These are phyloP conservation scores for Pollimyrus isidori DNA, from an alignment of 2,113 vertebrate species.

Conservation along the genomic window DNA sequence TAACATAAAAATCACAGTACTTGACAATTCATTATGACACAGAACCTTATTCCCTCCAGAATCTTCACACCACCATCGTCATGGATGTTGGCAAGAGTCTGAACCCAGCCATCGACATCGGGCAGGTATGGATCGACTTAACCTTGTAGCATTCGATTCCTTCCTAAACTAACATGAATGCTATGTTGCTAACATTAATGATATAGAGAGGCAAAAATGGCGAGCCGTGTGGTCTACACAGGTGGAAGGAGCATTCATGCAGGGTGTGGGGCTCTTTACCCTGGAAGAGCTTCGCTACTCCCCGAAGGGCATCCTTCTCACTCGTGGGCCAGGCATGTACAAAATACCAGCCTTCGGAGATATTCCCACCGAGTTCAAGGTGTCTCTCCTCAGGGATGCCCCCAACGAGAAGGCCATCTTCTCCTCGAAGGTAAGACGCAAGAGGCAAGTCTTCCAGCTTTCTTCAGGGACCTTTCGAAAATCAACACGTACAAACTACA, in stretches of 20 bases:
- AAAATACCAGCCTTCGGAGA: slow-evolving; percentile 90
- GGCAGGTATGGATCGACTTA: slow-evolving; percentile 68
- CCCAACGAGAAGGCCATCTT: slow-evolving; percentile 83
- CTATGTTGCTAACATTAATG: no score
- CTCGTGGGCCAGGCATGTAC: slow-evolving; percentile 86
- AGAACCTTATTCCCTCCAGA: slow-evolving; percentile 54
- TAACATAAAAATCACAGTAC: not conserved
- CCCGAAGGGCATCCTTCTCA: slow-evolving; percentile 73
- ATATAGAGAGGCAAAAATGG: slow-evolving; percentile 4
- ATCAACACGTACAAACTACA: not conserved
- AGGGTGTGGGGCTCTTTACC: slow-evolving; percentile 89
- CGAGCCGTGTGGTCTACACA: slow-evolving; percentile 40
- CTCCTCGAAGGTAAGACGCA: slow-evolving; percentile 77
- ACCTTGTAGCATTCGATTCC: not conserved
- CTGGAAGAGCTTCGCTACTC: slow-evolving; percentile 90
- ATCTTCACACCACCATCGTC: slow-evolving; percentile 82
- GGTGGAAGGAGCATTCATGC: slow-evolving; percentile 89
- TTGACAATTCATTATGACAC: not conserved
- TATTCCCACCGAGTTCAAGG: slow-evolving; percentile 74
- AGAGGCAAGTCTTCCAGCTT: not conserved
- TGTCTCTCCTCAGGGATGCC: slow-evolving; percentile 82
- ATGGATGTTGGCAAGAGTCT: slow-evolving; percentile 94
- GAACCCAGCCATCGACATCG: slow-evolving; percentile 93
- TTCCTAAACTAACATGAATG: not conserved
- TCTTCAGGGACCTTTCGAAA: not conserved